phyloP scores from a whole-genome alignment of 2,888 invertebrate species.

The Orthonevra nobilis region DNA sequence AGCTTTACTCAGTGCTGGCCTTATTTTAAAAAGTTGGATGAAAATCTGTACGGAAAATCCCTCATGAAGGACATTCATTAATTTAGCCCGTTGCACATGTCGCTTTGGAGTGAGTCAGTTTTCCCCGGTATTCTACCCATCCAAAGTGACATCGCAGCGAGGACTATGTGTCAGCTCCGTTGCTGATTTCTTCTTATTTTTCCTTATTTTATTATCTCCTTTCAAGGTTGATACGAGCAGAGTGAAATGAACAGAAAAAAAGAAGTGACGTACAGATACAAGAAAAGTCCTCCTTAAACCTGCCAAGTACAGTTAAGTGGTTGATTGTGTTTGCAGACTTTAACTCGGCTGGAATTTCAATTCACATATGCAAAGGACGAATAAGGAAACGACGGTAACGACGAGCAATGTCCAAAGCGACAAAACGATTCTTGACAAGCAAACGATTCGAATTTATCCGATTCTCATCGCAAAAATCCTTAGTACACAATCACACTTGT shows the following conservation, averaged over 20 bases:
- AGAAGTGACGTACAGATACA: background rate
- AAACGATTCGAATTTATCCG: conserved; percentile 51
- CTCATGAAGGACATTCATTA: conserved; percentile 32
- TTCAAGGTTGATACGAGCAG: conserved; percentile 48
- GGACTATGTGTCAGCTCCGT: conserved; percentile 29
- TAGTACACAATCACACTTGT: conserved; percentile 49
- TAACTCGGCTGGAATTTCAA: conserved; percentile 27
- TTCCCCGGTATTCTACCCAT: conserved; percentile 9
- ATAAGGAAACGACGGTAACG: background rate
- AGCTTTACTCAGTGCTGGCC: conserved; percentile 52
- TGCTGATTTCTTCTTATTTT: conserved; percentile 2
- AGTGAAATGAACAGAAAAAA: conserved; percentile 5
- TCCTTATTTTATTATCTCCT: conserved; percentile 34
- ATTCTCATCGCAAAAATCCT: conserved; percentile 19
- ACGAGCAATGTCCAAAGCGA: conserved; percentile 11
- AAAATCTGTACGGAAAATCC: background rate
- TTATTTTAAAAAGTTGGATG: conserved; percentile 26
- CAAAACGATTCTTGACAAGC: conserved; percentile 57
- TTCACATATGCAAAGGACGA: conserved; percentile 13
- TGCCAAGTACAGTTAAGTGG: conserved; percentile 53
- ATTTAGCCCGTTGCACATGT: background rate
- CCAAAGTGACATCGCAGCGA: conserved; percentile 33
- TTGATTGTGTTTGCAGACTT: conserved; percentile 46
- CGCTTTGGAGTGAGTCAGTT: conserved; percentile 29
- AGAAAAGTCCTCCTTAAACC: conserved; percentile 21